Evolutionary conservation across 2,113 vertebrate species (phyloP).

Genomic region (Pionites leucogaster): DNA sequence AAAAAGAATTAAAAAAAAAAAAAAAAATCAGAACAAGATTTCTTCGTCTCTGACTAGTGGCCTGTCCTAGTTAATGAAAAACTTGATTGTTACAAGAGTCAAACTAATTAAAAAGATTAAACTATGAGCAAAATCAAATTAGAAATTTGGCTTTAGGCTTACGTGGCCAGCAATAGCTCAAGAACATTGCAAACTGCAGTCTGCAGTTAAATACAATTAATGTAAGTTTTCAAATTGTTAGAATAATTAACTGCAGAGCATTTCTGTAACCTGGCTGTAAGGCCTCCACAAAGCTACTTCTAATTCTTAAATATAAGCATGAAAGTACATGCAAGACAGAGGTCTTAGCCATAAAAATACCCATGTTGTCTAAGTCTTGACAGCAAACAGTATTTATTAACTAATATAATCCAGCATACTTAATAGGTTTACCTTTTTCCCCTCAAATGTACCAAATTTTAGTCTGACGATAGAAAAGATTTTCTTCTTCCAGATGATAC

Average conservation of each 20-base stretch:
- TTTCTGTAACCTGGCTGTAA: neutral
- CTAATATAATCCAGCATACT: neutral
- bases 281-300: neutral
- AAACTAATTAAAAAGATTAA: constrained; percentile 57
- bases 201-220: constrained; percentile 27
- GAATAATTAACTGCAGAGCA: constrained; percentile 18
- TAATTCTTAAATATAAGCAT: neutral
- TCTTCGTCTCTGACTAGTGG: constrained; percentile 15
- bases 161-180: neutral
- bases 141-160: constrained; percentile 59
- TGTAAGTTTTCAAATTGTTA: neutral
- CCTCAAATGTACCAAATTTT: neutral
- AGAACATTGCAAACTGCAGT: neutral
- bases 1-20: neutral
- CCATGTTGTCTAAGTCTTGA: neutral
- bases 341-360: neutral
- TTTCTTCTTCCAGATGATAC: neutral
- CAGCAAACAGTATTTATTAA: neutral
- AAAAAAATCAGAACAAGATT: neutral
- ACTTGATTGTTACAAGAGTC: constrained; percentile 16
- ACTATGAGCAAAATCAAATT: constrained; percentile 51
- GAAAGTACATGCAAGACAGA: neutral
- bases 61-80: constrained; percentile 52
- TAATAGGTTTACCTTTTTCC: neutral
- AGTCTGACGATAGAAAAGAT: neutral